A percentile compares a stretch with the other conserved stretches of the same genome.
Conservation (phyloP, 2,888 invertebrate genomes). For the Leptura quadrifasciata region DNA sequence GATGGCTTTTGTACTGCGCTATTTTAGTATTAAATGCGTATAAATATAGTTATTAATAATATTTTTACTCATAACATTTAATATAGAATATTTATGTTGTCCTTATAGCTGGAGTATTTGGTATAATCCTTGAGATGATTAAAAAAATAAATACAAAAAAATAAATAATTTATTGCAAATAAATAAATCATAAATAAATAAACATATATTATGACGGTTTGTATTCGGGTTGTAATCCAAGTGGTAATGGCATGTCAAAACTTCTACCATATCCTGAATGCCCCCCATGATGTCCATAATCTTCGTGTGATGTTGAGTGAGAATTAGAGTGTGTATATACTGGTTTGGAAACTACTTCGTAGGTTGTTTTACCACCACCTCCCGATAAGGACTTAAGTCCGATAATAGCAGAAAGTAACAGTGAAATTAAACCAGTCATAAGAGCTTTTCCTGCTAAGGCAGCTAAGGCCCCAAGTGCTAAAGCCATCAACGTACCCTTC, state of each 20-base stretch:
- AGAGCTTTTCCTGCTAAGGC: conserved; percentile 88
- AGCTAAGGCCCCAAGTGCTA: conserved; percentile 84
- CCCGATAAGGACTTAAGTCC: conserved; percentile 82
- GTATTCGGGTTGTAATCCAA: conserved; percentile 66
- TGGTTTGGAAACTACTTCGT: conserved; percentile 88
- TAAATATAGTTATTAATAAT: too few relatives aligned
- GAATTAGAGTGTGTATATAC: conserved; percentile 82
- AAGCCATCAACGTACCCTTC: conserved; percentile 82
- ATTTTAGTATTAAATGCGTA: too few relatives aligned
- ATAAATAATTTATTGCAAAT: conserved; percentile 52
- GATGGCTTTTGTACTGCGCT: too few relatives aligned
- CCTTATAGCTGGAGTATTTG: too few relatives aligned
- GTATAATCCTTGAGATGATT: neutral
- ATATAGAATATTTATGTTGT: too few relatives aligned
- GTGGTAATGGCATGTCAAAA: conserved; percentile 69
- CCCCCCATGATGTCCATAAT: conserved; percentile 66
- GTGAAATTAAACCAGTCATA: conserved; percentile 86
- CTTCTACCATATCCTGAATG: conserved; percentile 73
- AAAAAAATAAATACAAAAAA: conserved; percentile 18
- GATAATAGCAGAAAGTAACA: conserved; percentile 83
- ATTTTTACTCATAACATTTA: too few relatives aligned
- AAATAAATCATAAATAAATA: conserved; percentile 49
- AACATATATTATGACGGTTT: conserved; percentile 58
- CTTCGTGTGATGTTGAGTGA: conserved; percentile 79
- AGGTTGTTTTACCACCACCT: conserved; percentile 82